Base-by-base conservation (phyloP, 2,888 invertebrate genomes). In the Toxonevra muliebris region DNA sequence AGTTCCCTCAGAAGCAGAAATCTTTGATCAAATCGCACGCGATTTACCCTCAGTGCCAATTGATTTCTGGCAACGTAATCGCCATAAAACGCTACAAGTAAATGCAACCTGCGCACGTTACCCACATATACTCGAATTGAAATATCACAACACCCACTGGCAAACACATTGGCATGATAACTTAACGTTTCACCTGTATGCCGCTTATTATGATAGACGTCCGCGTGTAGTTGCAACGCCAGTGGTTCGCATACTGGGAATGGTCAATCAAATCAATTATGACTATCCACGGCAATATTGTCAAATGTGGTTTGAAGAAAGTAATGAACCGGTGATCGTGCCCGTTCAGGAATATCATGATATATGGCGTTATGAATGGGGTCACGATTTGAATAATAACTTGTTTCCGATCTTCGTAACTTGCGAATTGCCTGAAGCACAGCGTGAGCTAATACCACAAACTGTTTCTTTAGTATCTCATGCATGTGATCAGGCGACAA, bases 111-210 rank as follows among this genome's bases (percentile, higher is more conserved):
- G 94, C 85, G 92, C 93, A 20, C 89, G 89, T 72, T 93, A 93
- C 83, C 95, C 96, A 0, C 91, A 90, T 68, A 89, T 95, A 72
- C 93, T 92, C 85, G 94, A 94, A 77, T 87, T 96, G 66, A 92
- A 95, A 82, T 96, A 94, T 86, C 95, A 94, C 86, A 96, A 96
- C 83, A 89, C 94, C 63, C 96, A 95, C 85, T 96, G 96, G 96
- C 96, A 96, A 86, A 92, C 91, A 60, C 82, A 94, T 76, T 88
- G 88, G 71, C 90, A 92, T 8, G 87, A 88, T 13, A 92, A 94
- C 77, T 92, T 94, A 9, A 93, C 93, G 1, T 95, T 95, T 80
- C 93, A 94, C 80, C 85, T 96, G 52, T 96, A 91, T 83, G 95
- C 94, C 8, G 96, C 96, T 0, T 96, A 95, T 84, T 90, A 93